Evolutionary conservation across 2,797 vertebrate genomes (phyloP).

Genomic region (Notoglanidium macrostoma): DNA sequence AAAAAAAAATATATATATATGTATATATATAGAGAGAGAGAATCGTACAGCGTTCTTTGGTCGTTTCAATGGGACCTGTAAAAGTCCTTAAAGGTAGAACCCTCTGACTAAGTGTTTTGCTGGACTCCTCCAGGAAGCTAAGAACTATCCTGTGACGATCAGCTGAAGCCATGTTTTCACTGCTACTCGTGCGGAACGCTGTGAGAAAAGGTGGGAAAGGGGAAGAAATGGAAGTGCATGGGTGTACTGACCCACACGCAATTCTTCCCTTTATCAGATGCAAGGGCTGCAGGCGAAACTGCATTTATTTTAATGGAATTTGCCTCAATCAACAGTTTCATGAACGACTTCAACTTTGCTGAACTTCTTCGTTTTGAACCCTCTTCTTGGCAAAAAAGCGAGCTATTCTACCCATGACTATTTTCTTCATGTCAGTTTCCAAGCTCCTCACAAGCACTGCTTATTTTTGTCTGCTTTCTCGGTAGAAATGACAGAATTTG

Average conservation of each 20-base stretch:
- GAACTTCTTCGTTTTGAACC: neutral
- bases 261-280: slow-evolving; percentile 5
- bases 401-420: neutral
- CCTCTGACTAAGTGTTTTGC: neutral
- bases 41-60: neutral
- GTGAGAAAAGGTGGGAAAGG: neutral
- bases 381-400: neutral
- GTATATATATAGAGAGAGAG: too few species aligned
- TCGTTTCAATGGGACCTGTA: neutral
- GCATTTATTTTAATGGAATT: neutral
- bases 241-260: neutral
- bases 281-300: neutral
- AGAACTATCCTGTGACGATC: neutral
- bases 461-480: neutral
- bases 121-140: neutral
- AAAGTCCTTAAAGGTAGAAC: neutral
- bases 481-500: neutral
- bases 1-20: too few species aligned
- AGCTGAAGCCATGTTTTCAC: slow-evolving; percentile 15
- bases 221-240: slow-evolving; percentile 60
- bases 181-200: neutral
- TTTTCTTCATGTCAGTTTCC: neutral
- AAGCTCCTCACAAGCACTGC: neutral
- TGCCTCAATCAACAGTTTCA: neutral
- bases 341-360: neutral